Percentiles rank a stretch among this genome's conserved stretches.
These are phyloP conservation scores for Lepidostoma basale DNA, from an alignment of 1,140 invertebrate genomes.

Conservation along the genomic window DNA sequence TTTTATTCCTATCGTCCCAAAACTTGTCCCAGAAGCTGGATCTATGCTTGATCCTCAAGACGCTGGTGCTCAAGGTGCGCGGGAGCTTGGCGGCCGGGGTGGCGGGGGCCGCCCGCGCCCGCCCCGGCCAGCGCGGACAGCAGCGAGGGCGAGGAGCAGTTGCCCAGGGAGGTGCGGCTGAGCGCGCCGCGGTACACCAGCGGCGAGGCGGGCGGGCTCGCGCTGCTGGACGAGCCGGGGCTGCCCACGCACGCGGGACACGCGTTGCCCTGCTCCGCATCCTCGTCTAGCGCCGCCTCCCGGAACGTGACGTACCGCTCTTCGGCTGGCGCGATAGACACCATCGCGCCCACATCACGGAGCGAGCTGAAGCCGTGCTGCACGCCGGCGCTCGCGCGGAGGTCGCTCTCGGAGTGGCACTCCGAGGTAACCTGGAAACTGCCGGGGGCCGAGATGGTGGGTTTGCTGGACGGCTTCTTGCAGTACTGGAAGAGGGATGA, in stretches of 20 bases:
- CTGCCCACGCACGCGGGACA: conserved; percentile 3
- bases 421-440: conserved; percentile 8
- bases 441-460: conserved; percentile 10
- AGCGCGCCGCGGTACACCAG: conserved; percentile 49
- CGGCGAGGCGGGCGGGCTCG: conserved; percentile 47
- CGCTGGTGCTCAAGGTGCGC: conserved; percentile 78
- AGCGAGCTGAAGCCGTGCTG: neutral
- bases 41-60: conserved; percentile 73
- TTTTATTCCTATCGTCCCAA: conserved; percentile 70
- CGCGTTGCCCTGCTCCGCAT: neutral
- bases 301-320: conserved; percentile 22
- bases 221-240: conserved; percentile 35
- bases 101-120: conserved; percentile 53
- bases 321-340: neutral
- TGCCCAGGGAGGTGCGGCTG: conserved; percentile 50
- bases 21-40: conserved; percentile 84
- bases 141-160: conserved; percentile 59
- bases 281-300: conserved; percentile 1
- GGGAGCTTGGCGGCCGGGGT: conserved; percentile 63
- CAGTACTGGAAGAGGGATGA: conserved; percentile 43
- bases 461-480: neutral
- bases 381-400: neutral
- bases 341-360: neutral
- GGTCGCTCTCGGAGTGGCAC: neutral
- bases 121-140: conserved; percentile 61